Evolutionary conservation across 2,113 vertebrate species (phyloP), one percentile per base, ranked within the genome.

Genomic region (Upupa epops): DNA sequence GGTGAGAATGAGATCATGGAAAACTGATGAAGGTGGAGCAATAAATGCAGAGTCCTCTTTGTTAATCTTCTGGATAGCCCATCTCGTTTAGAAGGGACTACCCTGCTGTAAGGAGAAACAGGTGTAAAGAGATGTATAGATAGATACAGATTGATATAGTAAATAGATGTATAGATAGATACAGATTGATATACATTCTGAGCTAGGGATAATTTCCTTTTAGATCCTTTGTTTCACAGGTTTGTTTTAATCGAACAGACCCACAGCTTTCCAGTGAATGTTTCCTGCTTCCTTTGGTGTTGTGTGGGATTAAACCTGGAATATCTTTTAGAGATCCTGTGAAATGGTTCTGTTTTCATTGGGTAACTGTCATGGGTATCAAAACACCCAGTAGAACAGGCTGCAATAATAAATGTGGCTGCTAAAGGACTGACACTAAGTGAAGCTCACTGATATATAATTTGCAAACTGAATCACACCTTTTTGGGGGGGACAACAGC

Each of bases 251-350:
- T 83, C 22, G 45, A 93, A 36, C 58, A 65, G 70, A 73, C 28
- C 25, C 14, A 17, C 13, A 3, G 7, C 20, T 5, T 64, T 19
- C 9, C 37, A 46, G 66, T 64, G 88, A 87, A 25, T 72, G 79
- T 88, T 82, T 93, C 61, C 40, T 80, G n/a, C 40, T 95, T 80
- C 82, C 48, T 89, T 76, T 63, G 69, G 86, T 89, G 45, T 78
- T 73, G 25, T 32, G 32, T 64, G 61, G 68, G 63, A 86, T 63
- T 82, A 70, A 83, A 93, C 63, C 42, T 71, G 78, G 66, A 80
- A 40, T 92, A 73, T 82, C 22, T 85, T 86, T 75, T 63, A 85
- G 49, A 83, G 21, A 68, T 68, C 61, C 52, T n/a, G 64, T 91
- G 80, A 77, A 91, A 91, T 65, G 37, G 55, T 68, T 86, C 60